phyloP scores from a whole-genome alignment of 2,797 vertebrate genomes.

The Sebastes iracundus region DNA sequence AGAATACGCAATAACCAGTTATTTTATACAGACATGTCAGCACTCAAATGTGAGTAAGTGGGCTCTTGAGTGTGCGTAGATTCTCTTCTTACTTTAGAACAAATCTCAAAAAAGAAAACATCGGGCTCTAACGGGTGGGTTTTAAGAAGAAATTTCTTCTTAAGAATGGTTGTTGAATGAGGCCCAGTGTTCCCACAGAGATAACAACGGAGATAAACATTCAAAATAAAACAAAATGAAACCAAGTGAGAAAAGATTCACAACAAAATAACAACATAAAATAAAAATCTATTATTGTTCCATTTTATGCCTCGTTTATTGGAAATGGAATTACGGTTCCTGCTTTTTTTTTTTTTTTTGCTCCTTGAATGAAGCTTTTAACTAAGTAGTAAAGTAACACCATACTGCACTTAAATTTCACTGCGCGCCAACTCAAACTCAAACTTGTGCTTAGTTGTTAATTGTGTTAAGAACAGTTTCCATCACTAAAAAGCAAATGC shows the following conservation, averaged over 20 bases:
- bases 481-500: slow-evolving; percentile 16
- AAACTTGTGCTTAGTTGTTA: background rate
- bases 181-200: background rate
- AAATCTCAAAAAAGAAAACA: too few species aligned
- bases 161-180: too few species aligned
- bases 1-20: too few species aligned
- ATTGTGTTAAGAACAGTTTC: slow-evolving; percentile 1
- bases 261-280: background rate
- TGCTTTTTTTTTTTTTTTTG: background rate
- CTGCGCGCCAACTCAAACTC: background rate
- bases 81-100: too few species aligned
- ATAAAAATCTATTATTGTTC: background rate
- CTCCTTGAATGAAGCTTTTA: background rate
- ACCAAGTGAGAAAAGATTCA: background rate
- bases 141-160: too few species aligned
- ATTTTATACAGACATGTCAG: too few species aligned
- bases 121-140: too few species aligned
- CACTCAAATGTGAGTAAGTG: too few species aligned
- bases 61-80: too few species aligned
- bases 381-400: background rate
- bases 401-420: background rate
- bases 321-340: background rate
- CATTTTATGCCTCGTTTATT: background rate
- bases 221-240: slow-evolving; percentile 14
- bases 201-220: slow-evolving; percentile 4